phyloP scores from a whole-genome alignment of 1,140 invertebrate genomes.

The Rhyacophila brunnea region DNA sequence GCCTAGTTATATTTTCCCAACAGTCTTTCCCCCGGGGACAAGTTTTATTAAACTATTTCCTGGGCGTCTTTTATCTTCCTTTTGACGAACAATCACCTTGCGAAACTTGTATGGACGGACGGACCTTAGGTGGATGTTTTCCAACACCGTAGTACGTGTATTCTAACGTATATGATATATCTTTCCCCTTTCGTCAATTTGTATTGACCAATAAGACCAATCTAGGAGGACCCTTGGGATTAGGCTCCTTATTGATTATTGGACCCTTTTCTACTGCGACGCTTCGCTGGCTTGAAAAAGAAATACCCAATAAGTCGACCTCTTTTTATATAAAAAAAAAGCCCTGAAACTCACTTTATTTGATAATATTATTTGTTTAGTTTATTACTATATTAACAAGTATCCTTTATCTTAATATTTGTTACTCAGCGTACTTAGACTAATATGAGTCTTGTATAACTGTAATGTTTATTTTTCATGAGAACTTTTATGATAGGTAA shows the following conservation, averaged over 20 bases:
- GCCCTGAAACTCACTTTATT: too few relatives aligned
- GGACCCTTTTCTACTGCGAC: constrained; percentile 48
- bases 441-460: too few relatives aligned
- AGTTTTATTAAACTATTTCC: constrained; percentile 37
- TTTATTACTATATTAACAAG: too few relatives aligned
- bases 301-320: constrained; percentile 13
- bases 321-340: constrained; percentile 10
- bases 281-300: constrained; percentile 27
- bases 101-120: constrained; percentile 29
- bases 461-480: too few relatives aligned
- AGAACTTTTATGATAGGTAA: too few relatives aligned
- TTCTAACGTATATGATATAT: constrained; percentile 30
- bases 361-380: too few relatives aligned
- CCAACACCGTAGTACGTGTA: constrained; percentile 17
- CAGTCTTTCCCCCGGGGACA: constrained; percentile 28
- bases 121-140: constrained; percentile 18
- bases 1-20: constrained; percentile 34
- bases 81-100: constrained; percentile 18
- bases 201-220: constrained; percentile 50
- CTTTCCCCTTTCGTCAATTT: constrained; percentile 46
- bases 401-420: too few relatives aligned
- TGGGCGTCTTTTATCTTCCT: constrained; percentile 16
- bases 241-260: constrained; percentile 56
- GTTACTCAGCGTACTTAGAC: too few relatives aligned
- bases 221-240: constrained; percentile 49